Percentiles rank a stretch among this genome's conserved stretches.
phyloP scores from a whole-genome alignment of 1,140 invertebrate species.

The Drosophila miranda region DNA sequence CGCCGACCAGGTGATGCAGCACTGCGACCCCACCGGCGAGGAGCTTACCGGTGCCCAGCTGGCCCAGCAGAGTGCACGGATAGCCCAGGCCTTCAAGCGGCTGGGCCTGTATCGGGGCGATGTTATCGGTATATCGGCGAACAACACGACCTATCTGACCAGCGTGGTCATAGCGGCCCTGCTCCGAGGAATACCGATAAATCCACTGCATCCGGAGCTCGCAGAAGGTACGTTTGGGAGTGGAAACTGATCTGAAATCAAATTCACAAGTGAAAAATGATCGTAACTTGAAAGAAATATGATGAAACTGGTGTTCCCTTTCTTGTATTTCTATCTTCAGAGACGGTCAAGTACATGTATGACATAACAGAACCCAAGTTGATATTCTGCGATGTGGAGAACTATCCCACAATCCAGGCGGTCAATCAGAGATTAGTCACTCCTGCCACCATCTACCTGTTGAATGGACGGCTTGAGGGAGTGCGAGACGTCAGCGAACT shows the following conservation, averaged over 20 bases:
- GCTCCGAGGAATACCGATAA: constrained; percentile 64
- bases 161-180: constrained; percentile 66
- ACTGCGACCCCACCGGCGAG: constrained; percentile 51
- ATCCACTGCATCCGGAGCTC: constrained; percentile 74
- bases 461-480: constrained; percentile 55
- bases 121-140: constrained; percentile 63
- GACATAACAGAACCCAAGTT: constrained; percentile 71
- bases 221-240: constrained; percentile 44
- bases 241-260: too few relatives aligned
- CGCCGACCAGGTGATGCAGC: constrained; percentile 65
- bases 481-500: constrained; percentile 46
- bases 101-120: constrained; percentile 59
- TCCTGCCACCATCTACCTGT: constrained; percentile 49
- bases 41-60: constrained; percentile 54
- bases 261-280: background rate
- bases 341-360: constrained; percentile 68
- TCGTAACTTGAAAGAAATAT: too few relatives aligned
- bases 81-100: constrained; percentile 47
- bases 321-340: constrained; percentile 19
- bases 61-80: constrained; percentile 37
- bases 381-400: constrained; percentile 74
- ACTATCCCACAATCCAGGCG: constrained; percentile 44
- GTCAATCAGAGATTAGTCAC: constrained; percentile 43
- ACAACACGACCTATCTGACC: constrained; percentile 65
- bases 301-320: too few relatives aligned